phyloP scores from a whole-genome alignment of 2,113 vertebrate species.

The Elachura formosa region DNA sequence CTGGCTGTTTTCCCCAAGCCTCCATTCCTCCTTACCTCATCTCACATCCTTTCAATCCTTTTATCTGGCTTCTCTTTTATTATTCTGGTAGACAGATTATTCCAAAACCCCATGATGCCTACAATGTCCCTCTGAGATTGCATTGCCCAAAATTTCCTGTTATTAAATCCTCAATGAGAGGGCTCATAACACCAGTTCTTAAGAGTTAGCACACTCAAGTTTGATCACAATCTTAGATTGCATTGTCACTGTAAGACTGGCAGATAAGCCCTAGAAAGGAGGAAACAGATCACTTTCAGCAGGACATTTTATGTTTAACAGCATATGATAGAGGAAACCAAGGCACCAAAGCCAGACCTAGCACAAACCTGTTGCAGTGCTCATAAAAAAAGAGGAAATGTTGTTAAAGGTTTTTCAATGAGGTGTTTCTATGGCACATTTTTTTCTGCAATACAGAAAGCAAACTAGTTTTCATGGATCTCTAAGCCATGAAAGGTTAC shows the following conservation, averaged over 20 bases:
- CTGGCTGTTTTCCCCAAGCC: not conserved
- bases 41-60: not conserved
- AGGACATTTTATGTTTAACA: not conserved
- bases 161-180: not conserved
- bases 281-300: not conserved
- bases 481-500: not conserved
- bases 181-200: not conserved
- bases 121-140: not conserved
- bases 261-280: not conserved
- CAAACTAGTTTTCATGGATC: not conserved
- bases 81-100: not conserved
- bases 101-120: not conserved
- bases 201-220: not conserved
- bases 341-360: not conserved
- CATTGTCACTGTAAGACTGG: not conserved
- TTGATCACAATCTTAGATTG: not conserved
- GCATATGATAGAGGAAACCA: not conserved
- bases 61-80: constrained; percentile 1
- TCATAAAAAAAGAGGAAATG: constrained; percentile 26
- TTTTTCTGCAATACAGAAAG: not conserved
- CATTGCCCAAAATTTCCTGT: not conserved
- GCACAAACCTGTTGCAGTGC: not conserved
- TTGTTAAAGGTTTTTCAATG: not conserved
- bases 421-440: constrained; percentile 5
- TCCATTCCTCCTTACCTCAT: not conserved